Base-by-base conservation (phyloP, 2,797 vertebrate genomes). In the Hirundo rustica region DNA sequence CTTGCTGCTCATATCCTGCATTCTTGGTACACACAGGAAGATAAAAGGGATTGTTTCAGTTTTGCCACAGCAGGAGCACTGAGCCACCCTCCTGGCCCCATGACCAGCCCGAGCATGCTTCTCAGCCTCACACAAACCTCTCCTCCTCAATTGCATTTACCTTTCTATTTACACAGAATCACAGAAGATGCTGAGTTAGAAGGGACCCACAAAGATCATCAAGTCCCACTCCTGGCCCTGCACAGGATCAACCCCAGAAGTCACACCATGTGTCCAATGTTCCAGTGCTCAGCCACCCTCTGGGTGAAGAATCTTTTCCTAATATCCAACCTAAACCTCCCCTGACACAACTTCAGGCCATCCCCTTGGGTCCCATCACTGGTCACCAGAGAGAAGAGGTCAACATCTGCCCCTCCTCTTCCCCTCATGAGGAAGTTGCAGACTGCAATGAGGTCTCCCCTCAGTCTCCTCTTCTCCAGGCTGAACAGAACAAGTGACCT, bases 61-160 rank as follows among this genome's bases (percentile, higher is more conserved):
- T 70, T 50, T 0, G 0, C 25, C 0, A 0, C n/a, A 55, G 64
- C 72, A 53, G 75, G 74, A 81, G 26, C 13, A 1, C 10, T 10
- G 38, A 85, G n/a, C 19, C 62, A 27, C 45, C 13, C 70, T 87
- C 34, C 53, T 7, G 1, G 67, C 36, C 29, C 40, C 1, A 0
- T 55, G 53, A 58, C 50, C 2, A 4, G 22, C 61, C 84, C 29
- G 22, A 89, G 40, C n/a, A 68, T 83, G 60, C 25, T 68, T 78
- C 73, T 80, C 51, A 66, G 51, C 44, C 40, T 87, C 45, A 9
- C 14, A 40, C 2, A 3, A 0, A 2, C 20, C 62, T 34, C 78
- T 78, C 14, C 38, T 61, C 22, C 68, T 73, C 10, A 2, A 14
- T 10, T 78, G 27, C 44, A 50, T 44, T 87, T 27, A 32, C 36